phyloP scores from a whole-genome alignment of 2,797 vertebrate species.

The Propithecus perrieri region DNA sequence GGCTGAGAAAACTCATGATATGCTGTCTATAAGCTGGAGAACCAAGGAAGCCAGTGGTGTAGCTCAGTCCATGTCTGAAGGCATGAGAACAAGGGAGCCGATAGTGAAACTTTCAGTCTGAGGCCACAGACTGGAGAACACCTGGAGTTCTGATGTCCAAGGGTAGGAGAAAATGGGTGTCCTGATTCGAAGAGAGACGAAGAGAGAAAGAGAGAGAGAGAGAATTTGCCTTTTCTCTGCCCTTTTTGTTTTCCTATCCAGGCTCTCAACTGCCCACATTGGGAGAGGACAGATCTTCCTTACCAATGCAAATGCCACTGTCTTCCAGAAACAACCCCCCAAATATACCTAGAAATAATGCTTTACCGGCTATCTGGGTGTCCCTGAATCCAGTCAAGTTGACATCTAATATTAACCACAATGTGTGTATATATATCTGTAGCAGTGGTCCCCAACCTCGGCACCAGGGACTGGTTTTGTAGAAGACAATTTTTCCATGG shows the following conservation, averaged over 20 bases:
- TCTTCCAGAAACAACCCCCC: background rate
- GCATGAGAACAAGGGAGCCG: background rate
- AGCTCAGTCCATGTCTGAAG: background rate
- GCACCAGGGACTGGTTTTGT: too few relatives aligned
- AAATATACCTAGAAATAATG: background rate
- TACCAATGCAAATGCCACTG: background rate
- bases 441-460: too few relatives aligned
- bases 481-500: too few relatives aligned
- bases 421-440: background rate
- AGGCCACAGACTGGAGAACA: background rate
- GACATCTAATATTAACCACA: background rate
- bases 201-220: background rate
- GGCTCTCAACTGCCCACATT: background rate
- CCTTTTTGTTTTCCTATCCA: too few relatives aligned
- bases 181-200: background rate
- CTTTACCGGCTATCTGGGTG: background rate
- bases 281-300: background rate
- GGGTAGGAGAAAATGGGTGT: background rate
- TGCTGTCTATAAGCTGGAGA: background rate
- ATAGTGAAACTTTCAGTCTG: background rate
- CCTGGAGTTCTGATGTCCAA: background rate
- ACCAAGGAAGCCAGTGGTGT: background rate
- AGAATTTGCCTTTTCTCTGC: background rate
- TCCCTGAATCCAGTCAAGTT: background rate
- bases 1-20: background rate